Percentiles rank a stretch among this genome's conserved stretches.
phyloP scores from a whole-genome alignment of 2,888 invertebrate genomes.

The Erebia epiphron region DNA sequence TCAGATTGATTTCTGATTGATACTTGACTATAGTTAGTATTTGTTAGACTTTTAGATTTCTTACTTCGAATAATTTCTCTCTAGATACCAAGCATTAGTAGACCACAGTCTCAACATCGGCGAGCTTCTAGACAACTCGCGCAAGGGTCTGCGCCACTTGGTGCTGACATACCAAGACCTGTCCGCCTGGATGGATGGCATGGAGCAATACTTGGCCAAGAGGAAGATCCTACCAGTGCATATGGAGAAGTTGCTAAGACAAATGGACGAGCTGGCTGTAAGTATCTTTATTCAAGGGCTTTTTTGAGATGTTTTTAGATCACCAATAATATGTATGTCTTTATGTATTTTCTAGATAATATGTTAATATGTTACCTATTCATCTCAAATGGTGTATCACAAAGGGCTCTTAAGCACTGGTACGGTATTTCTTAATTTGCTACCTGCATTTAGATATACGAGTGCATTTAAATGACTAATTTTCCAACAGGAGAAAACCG shows the following conservation, averaged over 20 bases:
- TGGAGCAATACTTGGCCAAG: constrained; percentile 91
- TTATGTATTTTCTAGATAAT: no score
- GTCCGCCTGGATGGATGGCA: constrained; percentile 96
- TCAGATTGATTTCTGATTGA: no score
- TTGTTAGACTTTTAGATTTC: neutral
- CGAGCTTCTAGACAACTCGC: constrained; percentile 90
- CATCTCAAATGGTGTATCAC: no score
- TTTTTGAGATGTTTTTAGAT: neutral
- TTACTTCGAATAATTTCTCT: neutral
- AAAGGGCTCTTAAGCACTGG: no score
- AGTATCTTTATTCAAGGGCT: constrained; percentile 50
- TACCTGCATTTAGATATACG: no score
- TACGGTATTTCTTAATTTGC: no score
- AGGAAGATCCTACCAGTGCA: constrained; percentile 94
- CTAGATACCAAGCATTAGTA: constrained; percentile 89
- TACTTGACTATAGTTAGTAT: neutral
- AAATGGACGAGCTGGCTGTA: constrained; percentile 95
- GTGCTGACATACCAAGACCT: constrained; percentile 96
- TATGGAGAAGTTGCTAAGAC: constrained; percentile 94
- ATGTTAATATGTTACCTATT: no score
- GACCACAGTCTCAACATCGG: constrained; percentile 93
- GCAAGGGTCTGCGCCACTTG: constrained; percentile 93
- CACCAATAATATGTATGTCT: no score
- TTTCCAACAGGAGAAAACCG: constrained; percentile 87
- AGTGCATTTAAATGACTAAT: neutral